phyloP scores from a whole-genome alignment of 2,797 vertebrate genomes.

The Sus cebifrons region DNA sequence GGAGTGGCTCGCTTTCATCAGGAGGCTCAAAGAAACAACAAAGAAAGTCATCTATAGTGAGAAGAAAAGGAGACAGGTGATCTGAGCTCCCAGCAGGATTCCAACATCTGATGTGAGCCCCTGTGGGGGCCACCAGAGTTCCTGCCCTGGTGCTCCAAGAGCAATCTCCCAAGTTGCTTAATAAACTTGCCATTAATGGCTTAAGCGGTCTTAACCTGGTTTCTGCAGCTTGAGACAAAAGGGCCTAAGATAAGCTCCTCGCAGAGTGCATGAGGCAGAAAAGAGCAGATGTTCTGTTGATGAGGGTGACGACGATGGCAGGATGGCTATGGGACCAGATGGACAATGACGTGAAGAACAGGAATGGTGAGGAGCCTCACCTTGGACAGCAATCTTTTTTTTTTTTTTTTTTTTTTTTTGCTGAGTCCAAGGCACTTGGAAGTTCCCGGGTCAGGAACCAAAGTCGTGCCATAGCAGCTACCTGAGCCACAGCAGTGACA shows the following conservation, averaged over 20 bases:
- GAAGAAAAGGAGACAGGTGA: not conserved
- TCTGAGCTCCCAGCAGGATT: not conserved
- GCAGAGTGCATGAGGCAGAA: not conserved
- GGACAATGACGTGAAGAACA: not conserved
- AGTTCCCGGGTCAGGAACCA: too few species aligned
- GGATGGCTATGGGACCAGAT: not conserved
- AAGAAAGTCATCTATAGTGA: not conserved
- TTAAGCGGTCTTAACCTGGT: conserved; percentile 9
- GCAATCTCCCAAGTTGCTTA: not conserved
- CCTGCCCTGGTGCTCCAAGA: not conserved
- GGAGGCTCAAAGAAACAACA: not conserved
- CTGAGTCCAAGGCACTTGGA: too few species aligned
- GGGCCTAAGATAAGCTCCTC: not conserved
- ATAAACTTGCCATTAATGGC: not conserved
- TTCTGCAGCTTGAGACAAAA: conserved; percentile 59
- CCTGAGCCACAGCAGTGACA: too few species aligned
- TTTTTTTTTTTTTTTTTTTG: too few species aligned
- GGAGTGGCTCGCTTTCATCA: conserved; percentile 10
- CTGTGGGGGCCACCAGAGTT: not conserved
- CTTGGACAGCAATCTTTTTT: not conserved
- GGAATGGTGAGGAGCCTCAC: not conserved
- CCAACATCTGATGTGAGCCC: not conserved
- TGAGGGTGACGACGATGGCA: not conserved
- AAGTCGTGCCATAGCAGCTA: too few species aligned
- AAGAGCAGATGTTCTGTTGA: not conserved